Base-by-base conservation (phyloP, 2,113 vertebrate genomes). In the Pyxicephalus adspersus region DNA sequence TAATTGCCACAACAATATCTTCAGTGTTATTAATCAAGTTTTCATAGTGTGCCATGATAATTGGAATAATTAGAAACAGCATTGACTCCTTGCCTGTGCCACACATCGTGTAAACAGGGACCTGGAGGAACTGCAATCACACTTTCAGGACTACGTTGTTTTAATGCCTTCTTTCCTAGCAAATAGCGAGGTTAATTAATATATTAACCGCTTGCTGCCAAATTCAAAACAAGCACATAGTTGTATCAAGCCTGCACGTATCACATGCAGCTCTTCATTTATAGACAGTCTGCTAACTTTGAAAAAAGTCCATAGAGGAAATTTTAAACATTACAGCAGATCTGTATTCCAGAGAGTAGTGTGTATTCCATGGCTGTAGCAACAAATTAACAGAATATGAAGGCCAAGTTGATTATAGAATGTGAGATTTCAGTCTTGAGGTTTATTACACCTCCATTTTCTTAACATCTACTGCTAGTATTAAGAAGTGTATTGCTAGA, bases 1-100 rank as follows among this genome's bases (percentile, higher is more conserved):
- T 98, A 98, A 99, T 99, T 99, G 98, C 96, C 96, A 99, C 97
- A 98, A 98, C 97, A 98, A 96, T 98, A 98, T 98, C 96, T 96
- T 98, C 96, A 93, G 94, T 96, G 97, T 98, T 98, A 98, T 99
- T 99, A 98, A 99, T 99, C 98, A 98, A 95, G 95, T 96, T 98
- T 98, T 97, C 95, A 96, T 97, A 96, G 95, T 92, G 94, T 93
- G 96, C 96, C 96, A 94, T 97, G 98, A 98, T 99, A 98, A 98
- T 98, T 98, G 96, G 97, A 98, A 99, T 99, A 98, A 98, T 98
- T 96, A 97, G 96, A 93, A 95, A 89, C 92, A 90, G 92, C 94
- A 87, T 91, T 94, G 94, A 87, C 90, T 89, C 90, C 92, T 92
- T 91, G 89, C 90, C 90, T 93, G 91, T 86, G 87, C 90, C 88